Conservation (phyloP, 1,140 invertebrate species). For the Chlorops oryzae region DNA sequence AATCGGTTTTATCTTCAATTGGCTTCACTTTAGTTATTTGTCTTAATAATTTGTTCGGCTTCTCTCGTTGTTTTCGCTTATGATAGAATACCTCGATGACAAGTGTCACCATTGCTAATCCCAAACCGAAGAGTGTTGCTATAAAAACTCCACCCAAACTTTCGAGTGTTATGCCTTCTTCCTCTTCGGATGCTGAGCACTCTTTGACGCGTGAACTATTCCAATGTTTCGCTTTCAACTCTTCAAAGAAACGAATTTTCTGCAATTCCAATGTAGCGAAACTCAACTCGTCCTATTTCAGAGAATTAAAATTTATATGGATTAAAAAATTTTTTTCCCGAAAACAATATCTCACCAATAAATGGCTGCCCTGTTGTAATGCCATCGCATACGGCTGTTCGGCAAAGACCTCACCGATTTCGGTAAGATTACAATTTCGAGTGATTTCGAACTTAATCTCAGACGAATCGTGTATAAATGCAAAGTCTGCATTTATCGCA, state of each 20-base stretch:
- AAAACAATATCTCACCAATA: slow-evolving; percentile 25
- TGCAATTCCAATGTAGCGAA: slow-evolving; percentile 73
- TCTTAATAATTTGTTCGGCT: not conserved
- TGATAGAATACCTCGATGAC: slow-evolving; percentile 75
- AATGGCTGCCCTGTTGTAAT: slow-evolving; percentile 75
- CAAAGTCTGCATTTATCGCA: slow-evolving; percentile 74
- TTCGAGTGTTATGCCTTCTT: slow-evolving; percentile 80
- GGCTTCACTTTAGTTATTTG: slow-evolving; percentile 30
- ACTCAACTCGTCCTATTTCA: slow-evolving; percentile 71
- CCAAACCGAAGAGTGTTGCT: slow-evolving; percentile 75
- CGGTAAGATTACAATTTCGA: slow-evolving; percentile 75
- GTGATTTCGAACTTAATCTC: slow-evolving; percentile 79
- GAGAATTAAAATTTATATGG: not conserved
- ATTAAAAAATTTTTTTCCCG: not conserved
- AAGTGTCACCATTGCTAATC: slow-evolving; percentile 73
- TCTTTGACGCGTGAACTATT: slow-evolving; percentile 62
- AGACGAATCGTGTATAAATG: slow-evolving; percentile 82
- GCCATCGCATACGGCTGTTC: slow-evolving; percentile 84
- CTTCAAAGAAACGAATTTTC: slow-evolving; percentile 77
- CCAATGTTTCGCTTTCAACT: slow-evolving; percentile 73
- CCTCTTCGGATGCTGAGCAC: slow-evolving; percentile 69
- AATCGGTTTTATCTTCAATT: not conserved
- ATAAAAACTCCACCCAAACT: slow-evolving; percentile 87
- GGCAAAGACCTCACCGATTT: slow-evolving; percentile 81
- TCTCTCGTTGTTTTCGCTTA: slow-evolving; percentile 47